phyloP scores from a whole-genome alignment of 2,888 invertebrate species.

The Acrobeloides nanus region DNA sequence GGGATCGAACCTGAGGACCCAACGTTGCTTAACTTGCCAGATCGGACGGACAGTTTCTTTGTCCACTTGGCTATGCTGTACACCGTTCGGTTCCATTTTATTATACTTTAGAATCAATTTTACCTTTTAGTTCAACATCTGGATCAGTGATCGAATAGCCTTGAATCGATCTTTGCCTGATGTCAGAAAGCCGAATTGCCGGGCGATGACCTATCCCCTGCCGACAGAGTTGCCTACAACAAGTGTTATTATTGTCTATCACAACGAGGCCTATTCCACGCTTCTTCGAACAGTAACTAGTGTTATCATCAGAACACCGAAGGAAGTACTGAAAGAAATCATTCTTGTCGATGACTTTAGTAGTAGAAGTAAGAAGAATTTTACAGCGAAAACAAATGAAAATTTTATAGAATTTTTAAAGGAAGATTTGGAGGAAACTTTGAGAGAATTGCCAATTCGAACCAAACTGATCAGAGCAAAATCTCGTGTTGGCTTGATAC shows the following conservation, averaged over 20 bases:
- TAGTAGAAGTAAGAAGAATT: constrained; percentile 61
- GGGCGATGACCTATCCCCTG: constrained; percentile 55
- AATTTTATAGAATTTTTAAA: constrained; percentile 39
- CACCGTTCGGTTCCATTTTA: constrained; percentile 2
- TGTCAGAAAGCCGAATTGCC: constrained; percentile 68
- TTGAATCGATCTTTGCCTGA: constrained; percentile 49
- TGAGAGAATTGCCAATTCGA: constrained; percentile 60
- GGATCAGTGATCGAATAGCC: constrained; percentile 79
- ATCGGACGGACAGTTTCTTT: too few relatives aligned
- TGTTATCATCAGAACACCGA: constrained; percentile 87
- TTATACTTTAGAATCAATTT: not conserved
- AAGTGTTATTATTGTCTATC: constrained; percentile 89
- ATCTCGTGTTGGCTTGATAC: constrained; percentile 85
- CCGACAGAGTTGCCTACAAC: constrained; percentile 70
- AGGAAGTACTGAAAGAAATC: constrained; percentile 78
- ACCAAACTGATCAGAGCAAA: constrained; percentile 73
- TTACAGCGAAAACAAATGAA: too few relatives aligned
- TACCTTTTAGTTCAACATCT: constrained; percentile 74
- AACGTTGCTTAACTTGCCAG: too few relatives aligned
- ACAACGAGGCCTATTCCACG: constrained; percentile 98
- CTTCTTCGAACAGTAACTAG: constrained; percentile 90
- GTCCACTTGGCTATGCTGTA: too few relatives aligned
- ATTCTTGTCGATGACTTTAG: constrained; percentile 96
- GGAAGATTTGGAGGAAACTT: constrained; percentile 30
- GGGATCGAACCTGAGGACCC: too few relatives aligned